Evolutionary conservation across 2,113 vertebrate species (phyloP).

Genomic region (Hippolais icterina): DNA sequence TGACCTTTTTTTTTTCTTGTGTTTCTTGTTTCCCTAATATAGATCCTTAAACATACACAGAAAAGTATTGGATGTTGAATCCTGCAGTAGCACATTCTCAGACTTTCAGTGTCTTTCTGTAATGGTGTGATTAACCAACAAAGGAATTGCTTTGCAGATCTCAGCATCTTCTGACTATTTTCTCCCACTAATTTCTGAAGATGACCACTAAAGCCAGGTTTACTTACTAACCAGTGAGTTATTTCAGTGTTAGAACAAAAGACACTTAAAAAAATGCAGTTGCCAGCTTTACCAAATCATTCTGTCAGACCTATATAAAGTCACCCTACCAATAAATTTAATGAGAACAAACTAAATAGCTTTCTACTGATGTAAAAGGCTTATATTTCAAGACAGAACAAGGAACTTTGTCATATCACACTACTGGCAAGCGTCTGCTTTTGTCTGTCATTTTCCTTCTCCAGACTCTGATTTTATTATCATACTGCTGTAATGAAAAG

Average conservation of each 20-base stretch:
- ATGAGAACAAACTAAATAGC: constrained; percentile 6
- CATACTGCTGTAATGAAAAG: constrained; percentile 52
- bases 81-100: background rate
- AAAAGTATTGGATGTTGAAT: background rate
- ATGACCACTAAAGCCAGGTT: background rate
- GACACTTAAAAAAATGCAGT: background rate
- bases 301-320: background rate
- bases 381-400: constrained; percentile 20
- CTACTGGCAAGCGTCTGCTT: background rate
- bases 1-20: background rate
- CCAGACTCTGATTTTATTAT: constrained; percentile 46
- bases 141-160: background rate
- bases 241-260: background rate
- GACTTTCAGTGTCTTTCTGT: background rate
- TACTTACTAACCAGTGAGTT: background rate
- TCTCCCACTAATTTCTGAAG: background rate
- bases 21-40: background rate
- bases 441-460: constrained; percentile 25
- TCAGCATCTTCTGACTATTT: background rate
- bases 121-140: background rate
- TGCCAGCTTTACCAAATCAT: background rate
- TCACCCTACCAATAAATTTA: background rate
- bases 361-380: background rate
- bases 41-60: background rate
- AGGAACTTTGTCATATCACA: background rate